Evolutionary conservation across 2,888 invertebrate species (phyloP).

Genomic region (Meliscaeva auricollis): DNA sequence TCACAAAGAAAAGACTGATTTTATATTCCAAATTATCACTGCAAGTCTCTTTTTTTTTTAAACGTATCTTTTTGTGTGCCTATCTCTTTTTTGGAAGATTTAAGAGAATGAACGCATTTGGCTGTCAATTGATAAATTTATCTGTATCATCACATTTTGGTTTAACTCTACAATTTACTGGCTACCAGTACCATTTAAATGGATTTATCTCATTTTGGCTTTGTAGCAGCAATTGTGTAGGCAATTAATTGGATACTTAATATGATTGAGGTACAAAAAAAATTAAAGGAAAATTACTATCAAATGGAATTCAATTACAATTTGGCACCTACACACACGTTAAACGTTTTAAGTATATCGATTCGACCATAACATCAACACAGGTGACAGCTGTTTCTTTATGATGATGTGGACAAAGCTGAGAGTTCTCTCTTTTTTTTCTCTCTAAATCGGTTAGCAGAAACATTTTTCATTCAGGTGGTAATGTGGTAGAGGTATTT

Average conservation of each 20-base stretch:
- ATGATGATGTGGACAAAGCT: slow-evolving; percentile 72
- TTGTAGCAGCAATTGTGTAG: slow-evolving; percentile 19
- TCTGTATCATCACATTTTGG: slow-evolving; percentile 53
- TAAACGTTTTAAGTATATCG: slow-evolving; percentile 21
- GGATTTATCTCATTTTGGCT: not conserved
- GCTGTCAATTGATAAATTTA: slow-evolving; percentile 32
- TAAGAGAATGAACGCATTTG: slow-evolving; percentile 40
- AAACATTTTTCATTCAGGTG: slow-evolving; percentile 25
- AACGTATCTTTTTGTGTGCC: not conserved
- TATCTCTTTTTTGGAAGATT: slow-evolving; percentile 46
- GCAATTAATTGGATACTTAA: slow-evolving; percentile 22
- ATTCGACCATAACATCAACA: slow-evolving; percentile 53
- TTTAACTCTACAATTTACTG: slow-evolving; percentile 8
- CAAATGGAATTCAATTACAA: slow-evolving; percentile 18
- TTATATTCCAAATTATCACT: slow-evolving; percentile 18
- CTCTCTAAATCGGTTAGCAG: not conserved
- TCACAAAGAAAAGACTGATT: slow-evolving; percentile 46
- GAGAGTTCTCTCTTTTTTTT: slow-evolving; percentile 43
- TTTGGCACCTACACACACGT: slow-evolving; percentile 31
- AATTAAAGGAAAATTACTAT: not conserved
- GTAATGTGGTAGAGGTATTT: slow-evolving; percentile 9
- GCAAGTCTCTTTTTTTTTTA: not conserved
- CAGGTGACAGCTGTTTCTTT: slow-evolving; percentile 46
- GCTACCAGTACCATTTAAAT: slow-evolving; percentile 25
- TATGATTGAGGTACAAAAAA: not conserved